A percentile compares a stretch with the other conserved stretches of the same genome.
phyloP scores from a whole-genome alignment of 2,797 vertebrate genomes.

The Siniperca scherzeri region DNA sequence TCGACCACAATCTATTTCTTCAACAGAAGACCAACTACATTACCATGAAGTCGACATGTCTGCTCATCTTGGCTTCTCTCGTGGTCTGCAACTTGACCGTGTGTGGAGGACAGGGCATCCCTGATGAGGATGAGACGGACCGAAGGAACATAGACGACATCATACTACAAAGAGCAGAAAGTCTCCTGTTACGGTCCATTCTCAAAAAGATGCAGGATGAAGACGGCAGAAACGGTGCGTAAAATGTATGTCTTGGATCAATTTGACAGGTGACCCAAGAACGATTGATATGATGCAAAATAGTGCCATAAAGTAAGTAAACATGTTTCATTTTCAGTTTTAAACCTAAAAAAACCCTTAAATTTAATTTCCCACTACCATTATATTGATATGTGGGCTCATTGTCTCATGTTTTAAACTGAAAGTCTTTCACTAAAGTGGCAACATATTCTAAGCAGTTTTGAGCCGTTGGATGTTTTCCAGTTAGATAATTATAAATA shows the following conservation, averaged over 20 bases:
- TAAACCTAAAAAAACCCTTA: not conserved
- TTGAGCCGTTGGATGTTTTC: not conserved
- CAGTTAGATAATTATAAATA: not conserved
- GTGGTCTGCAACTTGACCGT: conserved; percentile 78
- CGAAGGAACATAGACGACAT: conserved; percentile 82
- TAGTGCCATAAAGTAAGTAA: not conserved
- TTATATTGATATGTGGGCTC: not conserved
- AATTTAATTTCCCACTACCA: rapidly evolving
- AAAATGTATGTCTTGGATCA: not conserved
- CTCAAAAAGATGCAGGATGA: conserved; percentile 86
- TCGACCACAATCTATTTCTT: conserved; percentile 13
- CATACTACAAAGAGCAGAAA: conserved; percentile 86
- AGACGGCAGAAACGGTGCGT: conserved; percentile 81
- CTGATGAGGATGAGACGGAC: conserved; percentile 80
- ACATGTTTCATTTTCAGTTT: not conserved
- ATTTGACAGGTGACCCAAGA: not conserved
- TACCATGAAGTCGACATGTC: conserved; percentile 86
- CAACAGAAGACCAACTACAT: conserved; percentile 50
- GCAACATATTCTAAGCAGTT: not conserved
- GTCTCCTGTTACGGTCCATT: conserved; percentile 84
- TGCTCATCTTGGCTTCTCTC: conserved; percentile 85
- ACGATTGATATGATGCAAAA: not conserved
- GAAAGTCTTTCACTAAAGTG: not conserved
- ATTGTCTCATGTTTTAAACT: not conserved
- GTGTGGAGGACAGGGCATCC: conserved; percentile 80